Evolutionary conservation across 2,888 invertebrate species (phyloP).

Genomic region (Cantharis nigra): DNA sequence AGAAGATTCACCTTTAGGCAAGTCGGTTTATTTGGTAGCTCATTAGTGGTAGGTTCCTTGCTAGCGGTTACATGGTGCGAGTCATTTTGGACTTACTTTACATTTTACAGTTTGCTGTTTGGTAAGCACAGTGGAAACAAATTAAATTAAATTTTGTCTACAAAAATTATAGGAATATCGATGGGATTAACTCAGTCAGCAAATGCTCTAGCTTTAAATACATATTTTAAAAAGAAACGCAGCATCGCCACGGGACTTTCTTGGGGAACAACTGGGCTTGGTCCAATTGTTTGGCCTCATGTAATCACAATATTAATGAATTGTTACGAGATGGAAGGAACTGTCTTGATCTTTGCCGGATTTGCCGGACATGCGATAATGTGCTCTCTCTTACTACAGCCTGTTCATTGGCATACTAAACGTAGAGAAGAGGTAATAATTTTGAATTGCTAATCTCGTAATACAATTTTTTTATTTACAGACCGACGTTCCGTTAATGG

Average conservation of each 20-base stretch:
- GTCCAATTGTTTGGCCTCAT: conserved; percentile 74
- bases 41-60: background rate
- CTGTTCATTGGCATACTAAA: conserved; percentile 74
- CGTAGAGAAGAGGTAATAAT: conserved; percentile 42
- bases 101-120: conserved; percentile 69
- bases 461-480: background rate
- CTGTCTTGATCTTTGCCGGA: conserved; percentile 68
- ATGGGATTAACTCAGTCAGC: conserved; percentile 70
- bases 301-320: conserved; percentile 67
- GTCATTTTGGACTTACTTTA: conserved; percentile 65
- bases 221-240: conserved; percentile 72
- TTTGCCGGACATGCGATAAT: conserved; percentile 71
- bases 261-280: conserved; percentile 73
- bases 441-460: accelerated
- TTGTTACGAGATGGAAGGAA: conserved; percentile 67
- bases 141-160: too few species aligned
- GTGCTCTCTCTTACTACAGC: conserved; percentile 71
- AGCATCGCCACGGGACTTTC: conserved; percentile 72
- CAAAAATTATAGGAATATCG: conserved; percentile 59
- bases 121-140: conserved; percentile 60
- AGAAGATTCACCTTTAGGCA: background rate
- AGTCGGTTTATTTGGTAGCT: background rate
- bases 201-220: conserved; percentile 72
- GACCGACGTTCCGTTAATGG: background rate
- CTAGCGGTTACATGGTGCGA: conserved; percentile 48